Evolutionary conservation across 2,888 invertebrate species (phyloP).

Genomic region (Sycophila texana): DNA sequence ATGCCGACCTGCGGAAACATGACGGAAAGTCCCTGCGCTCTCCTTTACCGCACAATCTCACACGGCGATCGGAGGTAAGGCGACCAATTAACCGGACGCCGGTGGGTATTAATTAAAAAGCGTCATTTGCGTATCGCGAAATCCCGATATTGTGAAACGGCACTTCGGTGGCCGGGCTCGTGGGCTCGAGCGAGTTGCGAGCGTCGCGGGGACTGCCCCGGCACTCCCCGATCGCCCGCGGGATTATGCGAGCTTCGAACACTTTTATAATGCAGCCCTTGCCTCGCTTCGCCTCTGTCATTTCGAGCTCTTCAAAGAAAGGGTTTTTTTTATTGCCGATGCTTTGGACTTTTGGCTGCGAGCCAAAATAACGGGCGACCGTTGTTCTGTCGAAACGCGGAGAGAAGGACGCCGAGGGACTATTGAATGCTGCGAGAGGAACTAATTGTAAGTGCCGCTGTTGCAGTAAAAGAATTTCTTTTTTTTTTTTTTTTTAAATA

Average conservation of each 20-base stretch:
- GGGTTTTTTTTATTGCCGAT: background rate
- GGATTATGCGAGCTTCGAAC: background rate
- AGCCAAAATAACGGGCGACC: conserved; percentile 1
- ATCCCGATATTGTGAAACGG: conserved; percentile 19
- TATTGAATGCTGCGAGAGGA: too few species aligned
- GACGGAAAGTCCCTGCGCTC: too few species aligned
- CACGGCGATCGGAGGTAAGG: background rate
- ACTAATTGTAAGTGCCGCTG: too few species aligned
- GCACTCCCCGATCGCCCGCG: conserved; percentile 13
- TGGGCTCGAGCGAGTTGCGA: background rate
- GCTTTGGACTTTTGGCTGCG: background rate
- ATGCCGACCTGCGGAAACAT: too few species aligned
- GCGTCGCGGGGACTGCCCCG: background rate
- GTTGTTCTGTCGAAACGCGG: background rate
- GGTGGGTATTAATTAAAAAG: background rate
- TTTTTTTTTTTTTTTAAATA: too few species aligned
- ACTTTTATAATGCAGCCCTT: conserved; percentile 3
- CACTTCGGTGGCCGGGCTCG: background rate
- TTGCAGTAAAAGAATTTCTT: too few species aligned
- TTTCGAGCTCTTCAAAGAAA: background rate
- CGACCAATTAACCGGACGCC: conserved; percentile 8
- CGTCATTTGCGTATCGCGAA: conserved; percentile 7
- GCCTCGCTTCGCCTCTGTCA: background rate
- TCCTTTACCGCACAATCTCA: too few species aligned
- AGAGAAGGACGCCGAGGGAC: background rate